Evolutionary conservation across 2,113 vertebrate species (phyloP).

Genomic region (Rhea americana): DNA sequence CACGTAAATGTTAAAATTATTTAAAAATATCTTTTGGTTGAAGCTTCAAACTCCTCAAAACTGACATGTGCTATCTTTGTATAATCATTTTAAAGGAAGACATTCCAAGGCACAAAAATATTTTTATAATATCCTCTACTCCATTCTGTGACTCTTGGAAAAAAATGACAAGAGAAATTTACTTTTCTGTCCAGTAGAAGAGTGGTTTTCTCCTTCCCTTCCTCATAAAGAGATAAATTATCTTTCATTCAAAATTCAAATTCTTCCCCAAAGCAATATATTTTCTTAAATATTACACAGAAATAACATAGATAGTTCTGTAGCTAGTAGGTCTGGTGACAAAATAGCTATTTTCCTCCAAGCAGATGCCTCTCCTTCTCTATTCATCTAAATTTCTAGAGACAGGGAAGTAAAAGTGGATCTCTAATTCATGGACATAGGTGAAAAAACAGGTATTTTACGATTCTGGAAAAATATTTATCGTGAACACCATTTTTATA

Average conservation of each 20-base stretch:
- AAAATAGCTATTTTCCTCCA: slow-evolving; percentile 11
- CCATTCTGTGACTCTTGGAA: background rate
- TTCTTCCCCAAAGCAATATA: background rate
- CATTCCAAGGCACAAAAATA: background rate
- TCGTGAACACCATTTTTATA: slow-evolving; percentile 52
- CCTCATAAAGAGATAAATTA: background rate
- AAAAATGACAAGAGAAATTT: background rate
- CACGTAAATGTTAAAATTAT: background rate
- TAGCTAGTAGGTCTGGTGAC: background rate
- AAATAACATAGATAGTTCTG: background rate
- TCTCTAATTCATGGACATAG: slow-evolving; percentile 15
- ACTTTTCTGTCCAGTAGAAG: background rate
- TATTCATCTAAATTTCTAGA: background rate
- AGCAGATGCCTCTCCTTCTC: background rate
- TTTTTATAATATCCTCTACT: background rate
- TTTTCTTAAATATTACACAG: slow-evolving; percentile 19
- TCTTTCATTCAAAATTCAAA: background rate
- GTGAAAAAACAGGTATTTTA: slow-evolving; percentile 59
- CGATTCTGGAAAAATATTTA: slow-evolving; percentile 42
- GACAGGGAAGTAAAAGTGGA: background rate
- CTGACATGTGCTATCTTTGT: background rate
- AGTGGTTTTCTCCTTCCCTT: background rate
- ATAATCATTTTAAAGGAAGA: background rate
- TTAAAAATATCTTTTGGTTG: background rate
- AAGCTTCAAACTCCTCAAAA: background rate